Evolutionary conservation across 2,888 invertebrate species (phyloP), one percentile per base, ranked within the genome.

Genomic region (Harpagoxenus sublaevis): DNA sequence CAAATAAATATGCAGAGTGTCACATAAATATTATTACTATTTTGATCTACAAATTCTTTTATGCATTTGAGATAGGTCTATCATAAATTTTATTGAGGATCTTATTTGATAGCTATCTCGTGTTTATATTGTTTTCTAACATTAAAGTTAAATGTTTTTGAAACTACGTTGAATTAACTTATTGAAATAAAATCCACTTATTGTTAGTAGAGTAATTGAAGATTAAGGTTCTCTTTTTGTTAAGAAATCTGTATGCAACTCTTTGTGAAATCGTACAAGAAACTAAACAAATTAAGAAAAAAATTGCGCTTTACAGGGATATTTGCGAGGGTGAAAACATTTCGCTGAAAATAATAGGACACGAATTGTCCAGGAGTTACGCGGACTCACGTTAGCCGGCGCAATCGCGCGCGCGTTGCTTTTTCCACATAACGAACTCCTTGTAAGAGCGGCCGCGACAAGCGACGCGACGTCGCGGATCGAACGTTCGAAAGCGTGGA

Each of bases 401-500:
- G 55, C 39, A 18, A 28, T 28, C 53, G 9, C 23, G 23, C 23
- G 23, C 23, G 23, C 23, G 28, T 70, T 10, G 31, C 71, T 39
- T n/a, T 28, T 28, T 42, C 42, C 23, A 42, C 39, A n/a, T 73
- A 73, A 57, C 57, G 42, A 73, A 73, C 28, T 28, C 15, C 73
- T 28, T 55, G 66, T 48, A 68, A 31, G 48, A 28, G 31, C 66
- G n/a, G 18, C 9, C 39, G 18, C 60, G 39, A 57, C 35, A 28
- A 57, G 71, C 55, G 71, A 42, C 71, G 71, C 55, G 71, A 42
- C 71, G 2, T 73, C 55, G 71, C 8, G 53, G 42, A 73, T 73
- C 48, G 65, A 65, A 45, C 45, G 10, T 71, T 84, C 65, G 77
- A 84, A 73, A 84, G 75, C 65, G 55, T 45, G 53, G 63, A 48